Evolutionary conservation across 2,888 invertebrate species (phyloP).

Genomic region (Oxyteleia sp.): DNA sequence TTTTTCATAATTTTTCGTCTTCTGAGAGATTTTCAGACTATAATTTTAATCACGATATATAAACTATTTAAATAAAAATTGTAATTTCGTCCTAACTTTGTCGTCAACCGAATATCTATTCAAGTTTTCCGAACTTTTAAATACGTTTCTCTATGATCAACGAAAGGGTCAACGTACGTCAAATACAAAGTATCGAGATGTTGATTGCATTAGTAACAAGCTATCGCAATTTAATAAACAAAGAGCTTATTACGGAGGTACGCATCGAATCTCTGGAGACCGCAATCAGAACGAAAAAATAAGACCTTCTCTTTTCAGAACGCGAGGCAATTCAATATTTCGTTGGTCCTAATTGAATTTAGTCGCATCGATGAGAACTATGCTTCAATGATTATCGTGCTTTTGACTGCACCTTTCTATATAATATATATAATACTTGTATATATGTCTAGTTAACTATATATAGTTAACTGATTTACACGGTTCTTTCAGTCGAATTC

Average conservation of each 20-base stretch:
- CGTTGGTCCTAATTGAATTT: slow-evolving; percentile 80
- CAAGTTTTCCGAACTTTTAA: too few relatives aligned
- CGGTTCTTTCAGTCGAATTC: slow-evolving; percentile 47
- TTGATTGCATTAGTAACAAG: slow-evolving; percentile 86
- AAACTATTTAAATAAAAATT: too few relatives aligned
- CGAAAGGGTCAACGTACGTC: slow-evolving; percentile 74
- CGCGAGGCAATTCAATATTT: slow-evolving; percentile 79
- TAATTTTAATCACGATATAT: too few relatives aligned
- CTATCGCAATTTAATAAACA: slow-evolving; percentile 85
- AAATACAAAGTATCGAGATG: slow-evolving; percentile 85
- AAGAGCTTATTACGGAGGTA: slow-evolving; percentile 76
- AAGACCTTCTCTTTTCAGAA: slow-evolving; percentile 79
- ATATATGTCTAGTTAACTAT: too few relatives aligned
- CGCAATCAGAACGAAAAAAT: slow-evolving; percentile 86
- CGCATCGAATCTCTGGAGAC: slow-evolving; percentile 82
- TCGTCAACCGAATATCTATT: too few relatives aligned
- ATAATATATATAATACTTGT: slow-evolving; percentile 45
- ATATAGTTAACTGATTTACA: slow-evolving; percentile 68
- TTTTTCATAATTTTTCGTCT: too few relatives aligned
- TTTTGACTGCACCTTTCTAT: slow-evolving; percentile 53
- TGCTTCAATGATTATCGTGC: slow-evolving; percentile 70
- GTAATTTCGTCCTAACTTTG: too few relatives aligned
- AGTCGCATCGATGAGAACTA: slow-evolving; percentile 72
- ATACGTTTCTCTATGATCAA: background rate
- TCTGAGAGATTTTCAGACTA: too few relatives aligned